These are phyloP conservation scores for Heliconius ethilla DNA, from an alignment of 2,888 invertebrate species.

Conservation along the genomic window DNA sequence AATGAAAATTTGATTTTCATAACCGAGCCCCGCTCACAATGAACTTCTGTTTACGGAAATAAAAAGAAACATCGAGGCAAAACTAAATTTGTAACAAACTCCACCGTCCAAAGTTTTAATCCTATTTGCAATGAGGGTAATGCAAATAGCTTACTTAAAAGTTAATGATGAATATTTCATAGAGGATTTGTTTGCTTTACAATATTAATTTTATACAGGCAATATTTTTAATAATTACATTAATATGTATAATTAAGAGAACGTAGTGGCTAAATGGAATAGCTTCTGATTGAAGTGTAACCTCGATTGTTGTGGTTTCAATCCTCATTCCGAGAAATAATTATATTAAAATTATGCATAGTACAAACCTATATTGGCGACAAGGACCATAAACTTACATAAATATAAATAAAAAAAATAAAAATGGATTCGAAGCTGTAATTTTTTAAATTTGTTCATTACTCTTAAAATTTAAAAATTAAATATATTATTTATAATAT, in stretches of 20 bases:
- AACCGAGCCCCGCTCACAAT: constrained; percentile 38
- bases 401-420: too few species aligned
- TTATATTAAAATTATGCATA: too few species aligned
- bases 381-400: too few species aligned
- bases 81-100: constrained; percentile 44
- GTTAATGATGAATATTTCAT: constrained; percentile 23
- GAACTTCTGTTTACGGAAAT: constrained; percentile 41
- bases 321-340: too few species aligned
- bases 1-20: constrained; percentile 42
- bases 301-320: too few species aligned
- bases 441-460: too few species aligned
- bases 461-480: too few species aligned
- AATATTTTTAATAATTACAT: not conserved
- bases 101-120: constrained; percentile 38
- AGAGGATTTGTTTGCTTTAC: constrained; percentile 12
- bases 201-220: not conserved
- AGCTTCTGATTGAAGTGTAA: too few species aligned
- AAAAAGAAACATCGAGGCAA: constrained; percentile 32
- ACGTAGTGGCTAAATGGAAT: too few species aligned
- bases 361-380: too few species aligned
- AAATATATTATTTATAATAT: too few species aligned
- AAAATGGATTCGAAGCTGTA: not conserved
- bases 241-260: too few species aligned
- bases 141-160: constrained; percentile 40
- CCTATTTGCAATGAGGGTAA: constrained; percentile 38